Base-by-base conservation (phyloP, 1,140 invertebrate genomes). In the Caerostris darwini region DNA sequence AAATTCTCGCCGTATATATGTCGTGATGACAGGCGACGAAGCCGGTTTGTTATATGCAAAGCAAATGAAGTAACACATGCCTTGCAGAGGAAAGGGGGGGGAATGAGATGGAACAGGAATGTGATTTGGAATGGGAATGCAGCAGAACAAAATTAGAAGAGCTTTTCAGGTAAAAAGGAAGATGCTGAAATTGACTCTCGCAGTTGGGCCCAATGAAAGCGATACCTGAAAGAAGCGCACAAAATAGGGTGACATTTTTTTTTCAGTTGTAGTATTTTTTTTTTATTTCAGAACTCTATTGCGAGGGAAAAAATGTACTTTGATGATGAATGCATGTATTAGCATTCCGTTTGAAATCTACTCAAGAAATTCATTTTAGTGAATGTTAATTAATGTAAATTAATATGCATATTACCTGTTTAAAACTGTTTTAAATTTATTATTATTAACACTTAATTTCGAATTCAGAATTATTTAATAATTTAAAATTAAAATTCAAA, bases 1-100 rank as follows among this genome's bases (percentile, higher is more conserved):
- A 34, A 59, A 81, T 59, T 12, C 57, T 50, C 10, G 19, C 5
- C 14, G 19, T 54, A 59, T 34, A 2, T 34, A 81, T 91, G 59
- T 57, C 54, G 71, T 53, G 57, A 71, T 77, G 90, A 91, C 90
- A 91, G 90, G 7, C 19, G 87, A 71, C 87, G 64, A 64, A 19
- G 85, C 56, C 17, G 19, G 19, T 61, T 5, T 61, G 57, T 61
- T 91, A 91, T 91, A 82, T 91, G 90, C 90, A 91, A 91, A 91
- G 57, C 90, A 91, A 91, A 91, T 91, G 90, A 91, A 91, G 90
- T 59, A 57, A 59, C 71, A 82, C 56, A n/a, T 53, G 56, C 57
- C 58, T 57, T 4, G 8, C 50, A 69, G 2, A 77, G 34, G 71
- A 12, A 17, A n/a, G 67, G n/a, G 77, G 10, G 53, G 10, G 86